Evolutionary conservation across 2,113 vertebrate species (phyloP).

Genomic region (Lagopus leucura): DNA sequence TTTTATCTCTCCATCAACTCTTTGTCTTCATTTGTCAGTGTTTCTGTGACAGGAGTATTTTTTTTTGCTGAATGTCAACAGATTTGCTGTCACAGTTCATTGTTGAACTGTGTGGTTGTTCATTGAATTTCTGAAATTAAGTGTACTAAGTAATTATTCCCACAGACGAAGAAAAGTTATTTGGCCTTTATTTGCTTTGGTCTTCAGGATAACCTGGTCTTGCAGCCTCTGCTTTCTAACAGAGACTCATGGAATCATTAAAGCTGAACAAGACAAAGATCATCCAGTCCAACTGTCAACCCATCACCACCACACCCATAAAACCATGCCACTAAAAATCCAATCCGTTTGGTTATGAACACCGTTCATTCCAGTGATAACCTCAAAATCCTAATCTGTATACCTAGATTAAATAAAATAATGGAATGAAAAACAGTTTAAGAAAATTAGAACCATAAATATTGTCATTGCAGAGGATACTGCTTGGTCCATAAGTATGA

Average conservation of each 20-base stretch:
- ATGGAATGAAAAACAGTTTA: neutral
- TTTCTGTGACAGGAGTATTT: neutral
- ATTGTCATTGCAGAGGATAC: neutral
- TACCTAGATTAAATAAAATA: neutral
- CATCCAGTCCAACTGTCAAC: too few relatives aligned
- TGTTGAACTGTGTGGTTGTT: neutral
- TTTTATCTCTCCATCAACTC: neutral
- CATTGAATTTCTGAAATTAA: slow-evolving; percentile 29
- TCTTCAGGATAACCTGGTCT: neutral
- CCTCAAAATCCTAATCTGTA: neutral
- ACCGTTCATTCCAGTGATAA: neutral
- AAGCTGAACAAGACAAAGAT: too few relatives aligned
- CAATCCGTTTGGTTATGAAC: neutral
- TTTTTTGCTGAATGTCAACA: neutral
- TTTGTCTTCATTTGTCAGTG: slow-evolving; percentile 3
- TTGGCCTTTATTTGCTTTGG: neutral
- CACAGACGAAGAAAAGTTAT: slow-evolving; percentile 1
- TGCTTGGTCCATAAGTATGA: neutral
- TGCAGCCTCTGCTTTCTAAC: neutral
- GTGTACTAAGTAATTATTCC: neutral
- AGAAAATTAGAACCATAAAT: neutral
- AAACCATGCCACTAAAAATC: neutral
- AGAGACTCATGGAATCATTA: neutral
- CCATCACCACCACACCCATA: too few relatives aligned
- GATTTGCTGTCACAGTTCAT: neutral